phyloP scores from a whole-genome alignment of 2,888 invertebrate species.

The Andrena hattorfiana region DNA sequence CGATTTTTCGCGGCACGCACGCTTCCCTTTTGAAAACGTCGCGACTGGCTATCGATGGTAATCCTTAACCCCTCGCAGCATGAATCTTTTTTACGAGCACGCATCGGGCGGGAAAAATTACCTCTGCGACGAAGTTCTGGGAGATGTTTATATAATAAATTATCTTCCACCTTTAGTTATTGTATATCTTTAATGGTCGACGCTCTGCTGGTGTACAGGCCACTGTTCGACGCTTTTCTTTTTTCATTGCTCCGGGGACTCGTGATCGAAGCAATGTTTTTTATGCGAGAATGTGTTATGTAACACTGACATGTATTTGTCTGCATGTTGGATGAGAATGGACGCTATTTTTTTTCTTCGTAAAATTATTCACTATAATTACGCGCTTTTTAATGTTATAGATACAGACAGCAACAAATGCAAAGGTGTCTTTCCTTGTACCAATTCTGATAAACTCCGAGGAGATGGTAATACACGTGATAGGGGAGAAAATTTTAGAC shows the following conservation, averaged over 20 bases:
- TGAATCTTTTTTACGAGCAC: neutral
- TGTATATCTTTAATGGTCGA: too few relatives aligned
- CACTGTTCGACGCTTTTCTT: too few relatives aligned
- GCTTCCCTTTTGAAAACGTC: neutral
- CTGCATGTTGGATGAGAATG: too few relatives aligned
- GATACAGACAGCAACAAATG: conserved; percentile 85
- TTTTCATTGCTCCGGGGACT: too few relatives aligned
- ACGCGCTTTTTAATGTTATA: conserved; percentile 68
- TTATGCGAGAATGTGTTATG: too few relatives aligned
- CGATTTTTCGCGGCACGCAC: conserved; percentile 29
- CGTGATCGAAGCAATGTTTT: too few relatives aligned
- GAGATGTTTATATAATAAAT: neutral
- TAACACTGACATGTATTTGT: too few relatives aligned
- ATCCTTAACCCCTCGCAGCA: neutral
- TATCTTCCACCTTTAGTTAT: neutral
- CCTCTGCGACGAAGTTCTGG: neutral
- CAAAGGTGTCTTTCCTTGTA: conserved; percentile 86
- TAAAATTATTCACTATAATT: conserved; percentile 6
- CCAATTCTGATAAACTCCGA: conserved; percentile 86
- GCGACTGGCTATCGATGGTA: neutral
- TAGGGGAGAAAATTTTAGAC: conserved; percentile 86
- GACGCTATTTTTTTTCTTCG: too few relatives aligned
- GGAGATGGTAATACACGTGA: conserved; percentile 88
- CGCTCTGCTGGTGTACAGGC: too few relatives aligned
- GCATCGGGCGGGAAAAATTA: neutral